phyloP scores from a whole-genome alignment of 2,888 invertebrate genomes.

The Helicoverpa assulta region DNA sequence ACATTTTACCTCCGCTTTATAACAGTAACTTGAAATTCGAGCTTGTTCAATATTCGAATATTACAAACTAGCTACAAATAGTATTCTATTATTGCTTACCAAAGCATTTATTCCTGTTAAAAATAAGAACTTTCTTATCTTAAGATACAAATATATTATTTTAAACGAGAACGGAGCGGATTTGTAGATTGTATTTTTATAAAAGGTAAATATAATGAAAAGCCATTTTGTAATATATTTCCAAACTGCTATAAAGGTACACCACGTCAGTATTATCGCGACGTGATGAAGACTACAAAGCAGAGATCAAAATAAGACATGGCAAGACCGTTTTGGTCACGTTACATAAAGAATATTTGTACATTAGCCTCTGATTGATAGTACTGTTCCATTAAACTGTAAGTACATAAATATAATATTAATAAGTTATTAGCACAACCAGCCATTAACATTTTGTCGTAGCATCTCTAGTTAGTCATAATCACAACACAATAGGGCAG shows the following conservation, averaged over 20 bases:
- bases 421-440: slow-evolving; percentile 70
- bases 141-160: slow-evolving; percentile 77
- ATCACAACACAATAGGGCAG: slow-evolving; percentile 66
- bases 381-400: slow-evolving; percentile 80
- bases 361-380: slow-evolving; percentile 84
- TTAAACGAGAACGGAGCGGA: slow-evolving; percentile 73
- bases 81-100: slow-evolving; percentile 77
- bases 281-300: slow-evolving; percentile 79
- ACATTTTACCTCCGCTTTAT: slow-evolving; percentile 54
- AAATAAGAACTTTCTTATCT: slow-evolving; percentile 77
- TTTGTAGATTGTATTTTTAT: slow-evolving; percentile 72
- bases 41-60: slow-evolving; percentile 69
- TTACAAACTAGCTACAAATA: slow-evolving; percentile 75
- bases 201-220: slow-evolving; percentile 74
- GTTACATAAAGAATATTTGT: slow-evolving; percentile 79
- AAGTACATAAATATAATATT: slow-evolving; percentile 52
- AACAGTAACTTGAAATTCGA: slow-evolving; percentile 67
- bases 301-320: slow-evolving; percentile 87
- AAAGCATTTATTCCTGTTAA: slow-evolving; percentile 70
- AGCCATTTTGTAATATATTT: slow-evolving; percentile 67
- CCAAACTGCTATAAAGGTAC: slow-evolving; percentile 80
- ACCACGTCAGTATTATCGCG: slow-evolving; percentile 62
- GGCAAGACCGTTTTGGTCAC: slow-evolving; percentile 82
- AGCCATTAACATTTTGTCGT: slow-evolving; percentile 64
- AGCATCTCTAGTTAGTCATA: slow-evolving; percentile 69